Base-by-base conservation (phyloP, 2,888 invertebrate genomes). In the Aquatica leii region DNA sequence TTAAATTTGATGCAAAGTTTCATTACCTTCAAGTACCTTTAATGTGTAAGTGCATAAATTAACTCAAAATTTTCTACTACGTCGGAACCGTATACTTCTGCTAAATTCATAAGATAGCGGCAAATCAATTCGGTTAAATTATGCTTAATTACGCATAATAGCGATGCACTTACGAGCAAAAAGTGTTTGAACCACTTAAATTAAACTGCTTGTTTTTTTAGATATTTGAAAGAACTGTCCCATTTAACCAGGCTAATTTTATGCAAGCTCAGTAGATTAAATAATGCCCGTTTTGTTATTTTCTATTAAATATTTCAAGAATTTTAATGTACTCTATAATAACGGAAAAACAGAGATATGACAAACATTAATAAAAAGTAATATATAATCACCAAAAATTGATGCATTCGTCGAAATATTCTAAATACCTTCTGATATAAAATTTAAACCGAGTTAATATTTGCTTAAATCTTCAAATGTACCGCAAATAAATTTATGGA, bases 61-160 rank as follows among this genome's bases (percentile, higher is more conserved):
- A 46, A 57, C 59, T 40, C 40, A 46, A 53, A 62, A 60, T 60
- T 61, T 54, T 31, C 34, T 34, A 43, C 59, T 49, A 37, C 59
- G 61, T 64, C 46, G 51, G 43, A 61, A 59, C 56, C 20, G 49
- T 49, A 61, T 66, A 63, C 46, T 48, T 57, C 20, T 46, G 46
- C 18, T 46, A 46, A 46, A 46, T 18, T 46, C 31, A 31, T 40
- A 24, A 14, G 37, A 20, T 65, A 62, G 62, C 75, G 72, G 70
- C 75, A 76, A 78, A 78, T 78, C 77, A 77, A 76, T 78, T 75
- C 75, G 67, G 66, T 70, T 71, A 73, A 73, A 79, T 78, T 78
- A 74, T 69, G 70, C 74, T 77, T 79, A 78, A 78, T 78, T 77
- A 76, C 74, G 69, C 69, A 76, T 78, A 78, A 79, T 79, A 74